Conservation (phyloP, 2,797 vertebrate species). For the Knipowitschia caucasica region DNA sequence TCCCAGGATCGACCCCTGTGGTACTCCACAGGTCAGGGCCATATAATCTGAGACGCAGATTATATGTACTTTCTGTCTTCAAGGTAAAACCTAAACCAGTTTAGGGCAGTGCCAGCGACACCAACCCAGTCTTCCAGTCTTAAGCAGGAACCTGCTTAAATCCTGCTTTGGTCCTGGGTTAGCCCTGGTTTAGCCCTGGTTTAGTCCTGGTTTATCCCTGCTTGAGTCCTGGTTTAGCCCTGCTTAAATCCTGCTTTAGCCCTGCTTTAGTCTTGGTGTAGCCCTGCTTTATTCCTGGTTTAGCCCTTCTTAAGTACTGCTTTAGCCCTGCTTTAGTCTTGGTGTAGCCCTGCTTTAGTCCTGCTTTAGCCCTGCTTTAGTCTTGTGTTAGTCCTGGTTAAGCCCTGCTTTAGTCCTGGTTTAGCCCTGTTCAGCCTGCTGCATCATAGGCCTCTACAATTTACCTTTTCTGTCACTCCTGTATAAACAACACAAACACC, state of each 20-base stretch:
- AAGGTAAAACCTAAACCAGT: too few relatives aligned
- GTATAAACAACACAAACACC: conserved; percentile 59
- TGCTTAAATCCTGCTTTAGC: background rate
- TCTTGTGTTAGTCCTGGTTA: background rate
- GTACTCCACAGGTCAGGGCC: too few relatives aligned
- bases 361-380: background rate
- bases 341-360: background rate
- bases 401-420: background rate
- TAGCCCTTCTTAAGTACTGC: background rate
- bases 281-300: background rate
- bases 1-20: too few relatives aligned
- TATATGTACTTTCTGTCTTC: too few relatives aligned
- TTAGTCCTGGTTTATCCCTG: background rate
- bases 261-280: too few relatives aligned
- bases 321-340: background rate
- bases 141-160: too few relatives aligned
- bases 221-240: background rate
- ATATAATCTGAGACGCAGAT: too few relatives aligned
- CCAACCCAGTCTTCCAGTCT: too few relatives aligned
- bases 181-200: background rate
- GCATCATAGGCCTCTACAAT: conserved; percentile 7
- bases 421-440: background rate
- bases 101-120: too few relatives aligned
- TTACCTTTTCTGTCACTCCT: conserved; percentile 65
- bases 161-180: background rate